phyloP scores from a whole-genome alignment of 1,140 invertebrate genomes.

The Zaprionus ornatus region DNA sequence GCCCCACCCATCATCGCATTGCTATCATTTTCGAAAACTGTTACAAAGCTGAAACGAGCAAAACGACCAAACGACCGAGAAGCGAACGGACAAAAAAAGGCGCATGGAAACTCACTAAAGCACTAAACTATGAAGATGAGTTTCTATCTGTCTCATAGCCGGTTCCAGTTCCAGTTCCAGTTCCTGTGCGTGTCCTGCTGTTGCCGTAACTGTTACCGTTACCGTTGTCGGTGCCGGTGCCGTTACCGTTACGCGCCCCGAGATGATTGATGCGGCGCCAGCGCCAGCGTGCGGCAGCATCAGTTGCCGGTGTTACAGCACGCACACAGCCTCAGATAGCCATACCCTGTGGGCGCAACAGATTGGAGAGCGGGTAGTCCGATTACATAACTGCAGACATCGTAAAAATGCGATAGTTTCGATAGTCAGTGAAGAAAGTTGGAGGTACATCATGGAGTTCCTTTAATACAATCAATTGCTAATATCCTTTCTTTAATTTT shows the following conservation, averaged over 20 bases:
- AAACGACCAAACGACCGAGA: slow-evolving; percentile 15
- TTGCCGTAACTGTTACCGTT: slow-evolving; percentile 16
- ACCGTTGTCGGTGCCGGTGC: slow-evolving; percentile 8
- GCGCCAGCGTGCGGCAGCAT: slow-evolving; percentile 35
- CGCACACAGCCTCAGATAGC: slow-evolving; percentile 7
- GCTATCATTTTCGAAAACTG: slow-evolving; percentile 75
- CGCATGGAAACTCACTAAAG: slow-evolving; percentile 34
- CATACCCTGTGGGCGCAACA: background rate
- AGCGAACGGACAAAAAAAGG: slow-evolving; percentile 17
- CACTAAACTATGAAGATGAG: slow-evolving; percentile 56
- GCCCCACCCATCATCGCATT: slow-evolving; percentile 1
- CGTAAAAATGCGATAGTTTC: background rate
- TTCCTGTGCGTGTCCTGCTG: slow-evolving; percentile 46
- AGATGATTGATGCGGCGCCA: slow-evolving; percentile 51
- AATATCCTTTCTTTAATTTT: no score
- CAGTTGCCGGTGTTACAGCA: slow-evolving; percentile 28
- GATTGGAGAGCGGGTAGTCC: background rate
- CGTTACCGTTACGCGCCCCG: slow-evolving; percentile 23
- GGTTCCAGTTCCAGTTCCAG: slow-evolving; percentile 18
- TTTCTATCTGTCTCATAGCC: slow-evolving; percentile 39
- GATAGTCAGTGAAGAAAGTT: background rate
- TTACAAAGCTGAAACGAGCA: slow-evolving; percentile 57
- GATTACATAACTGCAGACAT: background rate
- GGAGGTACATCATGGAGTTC: background rate
- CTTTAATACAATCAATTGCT: background rate